Percentiles rank a stretch among this genome's conserved stretches.
These are phyloP conservation scores for Blastobasis adustella DNA, from an alignment of 2,888 invertebrate genomes.

Conservation along the genomic window DNA sequence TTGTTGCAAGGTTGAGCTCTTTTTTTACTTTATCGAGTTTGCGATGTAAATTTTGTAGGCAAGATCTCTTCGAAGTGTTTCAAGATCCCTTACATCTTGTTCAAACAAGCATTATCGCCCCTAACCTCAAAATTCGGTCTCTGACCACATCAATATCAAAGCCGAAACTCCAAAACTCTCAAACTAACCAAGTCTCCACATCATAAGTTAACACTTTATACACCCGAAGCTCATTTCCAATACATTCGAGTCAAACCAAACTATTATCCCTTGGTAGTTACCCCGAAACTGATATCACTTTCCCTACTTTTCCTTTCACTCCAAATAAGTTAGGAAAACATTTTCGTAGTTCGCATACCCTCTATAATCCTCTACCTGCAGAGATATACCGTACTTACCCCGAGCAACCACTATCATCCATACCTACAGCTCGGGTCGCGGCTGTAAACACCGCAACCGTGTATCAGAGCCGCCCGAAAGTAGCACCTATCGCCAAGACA, in stretches of 20 bases:
- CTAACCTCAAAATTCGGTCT: no score
- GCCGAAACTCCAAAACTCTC: no score
- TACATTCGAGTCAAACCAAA: slow-evolving; percentile 1
- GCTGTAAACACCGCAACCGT: slow-evolving; percentile 16
- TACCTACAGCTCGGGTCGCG: slow-evolving; percentile 44
- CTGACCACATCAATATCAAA: no score
- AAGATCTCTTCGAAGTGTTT: no score
- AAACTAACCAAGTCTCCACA: no score
- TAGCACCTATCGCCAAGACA: slow-evolving; percentile 13
- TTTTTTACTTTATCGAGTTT: no score
- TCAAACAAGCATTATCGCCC: no score
- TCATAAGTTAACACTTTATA: neutral
- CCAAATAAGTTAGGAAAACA: slow-evolving; percentile 69
- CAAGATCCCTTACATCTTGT: no score
- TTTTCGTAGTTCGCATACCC: slow-evolving; percentile 64
- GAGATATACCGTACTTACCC: slow-evolving; percentile 70
- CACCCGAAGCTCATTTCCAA: slow-evolving; percentile 8
- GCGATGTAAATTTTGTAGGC: no score
- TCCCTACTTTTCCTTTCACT: slow-evolving; percentile 69
- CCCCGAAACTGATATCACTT: slow-evolving; percentile 46
- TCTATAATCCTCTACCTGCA: slow-evolving; percentile 70
- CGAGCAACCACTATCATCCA: slow-evolving; percentile 67
- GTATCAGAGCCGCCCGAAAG: slow-evolving; percentile 12
- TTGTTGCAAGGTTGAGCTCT: no score
- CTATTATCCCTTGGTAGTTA: slow-evolving; percentile 8